Base-by-base conservation (phyloP, 2,888 invertebrate species). In the Dugesia japonica region DNA sequence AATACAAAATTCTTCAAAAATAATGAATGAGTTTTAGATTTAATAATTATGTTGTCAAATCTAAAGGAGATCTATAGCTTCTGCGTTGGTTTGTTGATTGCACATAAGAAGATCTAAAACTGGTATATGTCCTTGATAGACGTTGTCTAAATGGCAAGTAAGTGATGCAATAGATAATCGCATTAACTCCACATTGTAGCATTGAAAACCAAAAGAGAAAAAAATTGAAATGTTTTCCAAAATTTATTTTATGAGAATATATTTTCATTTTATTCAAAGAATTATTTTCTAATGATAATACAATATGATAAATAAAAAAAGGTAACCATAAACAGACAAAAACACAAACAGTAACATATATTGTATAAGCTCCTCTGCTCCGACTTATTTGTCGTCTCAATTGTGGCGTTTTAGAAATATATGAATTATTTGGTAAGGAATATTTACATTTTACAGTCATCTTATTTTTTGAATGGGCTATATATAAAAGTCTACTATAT, bases 61-160 rank as follows among this genome's bases (percentile, higher is more conserved):
- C 56, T 23, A n/a, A 56, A 56, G 56, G 56, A 56, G 20, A 20
- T 56, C 56, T n/a, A 23, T 56, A 20, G 23, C 56, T 20, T 56
- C 56, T n/a, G n/a, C 56, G 56, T 7, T 20, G 56, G n/a, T 56
- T 56, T 7, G n/a, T 56, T 56, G 4, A 4, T 56, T 1, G 9
- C 17, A 20, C 20, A 56, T n/a, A n/a, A 7, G 56, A 56, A 4
- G n/a, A 20, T 56, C 56, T 56, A 56, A 56, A 56, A 23, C 56
- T 56, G 4, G 56, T 20, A n/a, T 56, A 56, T 20, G 56, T 56
- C 17, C 56, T 56, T n/a, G 56, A 56, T n/a, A 56, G n/a, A 7
- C n/a, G 56, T 23, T 56, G 56, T 56, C 56, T 56, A 56, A 56
- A 56, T 56, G 56, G 56, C 1, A 56, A n/a, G n/a, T 56, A 56